A percentile compares a stretch with the other conserved stretches of the same genome.
Evolutionary conservation across 53 echinoderm and acorn worm species (phyloP).

Genomic region (Holothuria leucospilota): DNA sequence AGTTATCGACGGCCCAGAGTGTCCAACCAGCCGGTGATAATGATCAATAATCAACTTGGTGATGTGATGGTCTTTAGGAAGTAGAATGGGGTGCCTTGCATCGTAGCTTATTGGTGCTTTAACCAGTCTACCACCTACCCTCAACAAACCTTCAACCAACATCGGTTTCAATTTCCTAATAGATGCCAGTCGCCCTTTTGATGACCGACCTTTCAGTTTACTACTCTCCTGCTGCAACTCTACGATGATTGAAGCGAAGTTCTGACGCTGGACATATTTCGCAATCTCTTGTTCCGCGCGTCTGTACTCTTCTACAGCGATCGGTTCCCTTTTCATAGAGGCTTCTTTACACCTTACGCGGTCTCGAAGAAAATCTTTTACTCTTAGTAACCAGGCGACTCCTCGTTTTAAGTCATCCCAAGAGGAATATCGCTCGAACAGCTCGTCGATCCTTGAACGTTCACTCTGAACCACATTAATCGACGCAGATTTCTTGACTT

Average conservation of each 20-base stretch:
- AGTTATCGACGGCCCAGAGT: constrained; percentile 51
- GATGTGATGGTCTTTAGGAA: constrained; percentile 58
- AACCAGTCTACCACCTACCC: constrained; percentile 47
- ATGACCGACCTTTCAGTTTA: too few species aligned
- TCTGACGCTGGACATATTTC: constrained; percentile 37
- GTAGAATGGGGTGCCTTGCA: constrained; percentile 54
- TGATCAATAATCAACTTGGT: constrained; percentile 40
- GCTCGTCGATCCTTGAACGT: not conserved
- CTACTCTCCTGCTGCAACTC: too few species aligned
- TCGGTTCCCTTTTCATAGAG: not conserved
- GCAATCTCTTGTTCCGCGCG: constrained; percentile 58
- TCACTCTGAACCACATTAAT: not conserved
- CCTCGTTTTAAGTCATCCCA: constrained; percentile 38
- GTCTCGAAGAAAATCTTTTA: not conserved
- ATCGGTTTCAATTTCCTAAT: constrained; percentile 37
- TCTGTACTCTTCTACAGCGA: constrained; percentile 5
- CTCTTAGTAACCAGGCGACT: constrained; percentile 65
- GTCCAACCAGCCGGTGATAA: constrained; percentile 44
- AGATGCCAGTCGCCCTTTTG: not conserved
- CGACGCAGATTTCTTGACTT: too few species aligned
- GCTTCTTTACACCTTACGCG: constrained; percentile 3
- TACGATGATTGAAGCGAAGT: too few species aligned
- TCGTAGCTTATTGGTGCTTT: constrained; percentile 36
- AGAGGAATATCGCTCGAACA: constrained; percentile 53
- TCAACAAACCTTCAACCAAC: not conserved